These are phyloP conservation scores for Polylopha cassiicola DNA, from an alignment of 2,888 invertebrate species.

Conservation along the genomic window DNA sequence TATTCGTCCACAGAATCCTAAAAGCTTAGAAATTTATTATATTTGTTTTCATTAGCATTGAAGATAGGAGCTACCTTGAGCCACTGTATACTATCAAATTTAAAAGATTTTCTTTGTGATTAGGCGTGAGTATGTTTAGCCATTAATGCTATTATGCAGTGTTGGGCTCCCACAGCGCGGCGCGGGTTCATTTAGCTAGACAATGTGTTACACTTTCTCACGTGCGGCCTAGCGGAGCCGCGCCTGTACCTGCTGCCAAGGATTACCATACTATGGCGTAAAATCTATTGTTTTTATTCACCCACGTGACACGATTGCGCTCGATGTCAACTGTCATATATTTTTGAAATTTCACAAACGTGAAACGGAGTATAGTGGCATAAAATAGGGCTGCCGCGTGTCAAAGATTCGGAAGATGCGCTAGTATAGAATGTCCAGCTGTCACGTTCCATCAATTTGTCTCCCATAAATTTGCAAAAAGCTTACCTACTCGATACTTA, in stretches of 20 bases:
- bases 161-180: conserved; percentile 36
- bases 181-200: conserved; percentile 26
- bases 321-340: conserved; percentile 19
- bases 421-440: too few species aligned
- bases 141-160: conserved; percentile 24
- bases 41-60: too few species aligned
- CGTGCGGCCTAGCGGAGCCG: conserved; percentile 26
- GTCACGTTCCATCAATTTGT: too few species aligned
- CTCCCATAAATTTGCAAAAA: too few species aligned
- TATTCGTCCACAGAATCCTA: too few species aligned
- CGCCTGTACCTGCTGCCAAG: conserved; percentile 28
- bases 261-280: conserved; percentile 44
- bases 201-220: conserved; percentile 58
- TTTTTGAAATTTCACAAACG: conserved; percentile 9
- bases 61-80: conserved; percentile 1
- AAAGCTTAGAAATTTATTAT: too few species aligned
- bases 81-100: conserved; percentile 21
- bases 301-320: conserved; percentile 39
- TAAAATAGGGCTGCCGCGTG: too few species aligned
- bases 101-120: conserved; percentile 26
- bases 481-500: too few species aligned
- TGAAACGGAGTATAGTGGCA: too few species aligned
- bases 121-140: conserved; percentile 21
- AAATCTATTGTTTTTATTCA: conserved; percentile 46
- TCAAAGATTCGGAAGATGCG: too few species aligned